Percentiles rank a stretch among this genome's conserved stretches.
Conservation (phyloP, 2,797 vertebrate genomes). For the Helarctos malayanus region DNA sequence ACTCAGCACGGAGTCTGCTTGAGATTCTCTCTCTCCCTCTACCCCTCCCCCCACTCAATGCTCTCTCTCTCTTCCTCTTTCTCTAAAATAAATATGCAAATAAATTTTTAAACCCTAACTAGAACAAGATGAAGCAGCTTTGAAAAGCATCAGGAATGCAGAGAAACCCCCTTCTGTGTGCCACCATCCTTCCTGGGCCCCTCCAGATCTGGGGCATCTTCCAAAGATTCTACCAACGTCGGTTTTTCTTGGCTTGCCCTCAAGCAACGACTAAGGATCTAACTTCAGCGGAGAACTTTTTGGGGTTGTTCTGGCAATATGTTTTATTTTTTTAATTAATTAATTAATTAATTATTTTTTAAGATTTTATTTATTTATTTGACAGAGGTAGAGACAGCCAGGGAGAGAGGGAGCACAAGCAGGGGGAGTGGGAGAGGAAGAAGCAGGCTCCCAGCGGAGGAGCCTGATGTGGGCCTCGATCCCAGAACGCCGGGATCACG, state of each 20-base stretch:
- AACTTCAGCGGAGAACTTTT: neutral
- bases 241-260: neutral
- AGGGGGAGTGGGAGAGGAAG: no score
- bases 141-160: neutral
- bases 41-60: fast-evolving
- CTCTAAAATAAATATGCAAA: neutral
- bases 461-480: no score
- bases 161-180: neutral
- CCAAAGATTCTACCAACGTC: neutral
- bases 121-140: conserved; percentile 27
- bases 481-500: no score
- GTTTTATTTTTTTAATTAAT: neutral
- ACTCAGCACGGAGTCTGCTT: neutral
- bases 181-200: neutral
- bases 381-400: no score
- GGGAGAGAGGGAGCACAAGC: no score
- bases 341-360: no score
- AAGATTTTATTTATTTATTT: no score
- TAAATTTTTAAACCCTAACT: neutral
- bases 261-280: neutral
- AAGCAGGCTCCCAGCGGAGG: no score
- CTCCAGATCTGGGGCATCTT: neutral
- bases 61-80: neutral
- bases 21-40: neutral
- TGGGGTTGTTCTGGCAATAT: conserved; percentile 6